Percentiles rank a stretch among this genome's conserved stretches.
These are phyloP conservation scores for Athene noctua DNA, from an alignment of 2,113 vertebrate genomes.

Conservation along the genomic window DNA sequence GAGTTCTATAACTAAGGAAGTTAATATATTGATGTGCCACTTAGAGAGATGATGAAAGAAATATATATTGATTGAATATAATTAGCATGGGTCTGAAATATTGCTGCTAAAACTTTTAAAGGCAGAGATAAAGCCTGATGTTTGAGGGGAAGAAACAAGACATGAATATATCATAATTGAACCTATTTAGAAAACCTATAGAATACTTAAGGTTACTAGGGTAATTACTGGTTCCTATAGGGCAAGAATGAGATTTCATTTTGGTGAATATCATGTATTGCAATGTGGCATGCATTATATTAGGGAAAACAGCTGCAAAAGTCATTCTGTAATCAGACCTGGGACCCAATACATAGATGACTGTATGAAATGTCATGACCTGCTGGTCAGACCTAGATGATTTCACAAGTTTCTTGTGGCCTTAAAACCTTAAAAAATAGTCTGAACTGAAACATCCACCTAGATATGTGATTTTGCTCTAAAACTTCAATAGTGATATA, in stretches of 20 bases:
- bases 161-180: neutral
- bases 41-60: neutral
- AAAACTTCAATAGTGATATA: neutral
- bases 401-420: neutral
- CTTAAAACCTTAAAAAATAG: neutral
- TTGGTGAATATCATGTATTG: neutral
- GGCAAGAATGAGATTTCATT: neutral
- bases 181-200: neutral
- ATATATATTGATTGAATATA: neutral
- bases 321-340: neutral
- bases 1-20: neutral
- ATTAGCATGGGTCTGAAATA: neutral
- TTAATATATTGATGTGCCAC: neutral
- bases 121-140: neutral
- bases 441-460: neutral
- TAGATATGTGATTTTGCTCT: neutral
- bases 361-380: neutral
- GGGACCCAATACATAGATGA: neutral
- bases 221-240: neutral
- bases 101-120: neutral
- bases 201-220: neutral
- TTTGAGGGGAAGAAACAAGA: neutral
- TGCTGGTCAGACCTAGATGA: neutral
- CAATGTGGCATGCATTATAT: neutral
- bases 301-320: neutral